Conservation (phyloP, 1,140 invertebrate genomes). For the Magallana ariakensis region DNA sequence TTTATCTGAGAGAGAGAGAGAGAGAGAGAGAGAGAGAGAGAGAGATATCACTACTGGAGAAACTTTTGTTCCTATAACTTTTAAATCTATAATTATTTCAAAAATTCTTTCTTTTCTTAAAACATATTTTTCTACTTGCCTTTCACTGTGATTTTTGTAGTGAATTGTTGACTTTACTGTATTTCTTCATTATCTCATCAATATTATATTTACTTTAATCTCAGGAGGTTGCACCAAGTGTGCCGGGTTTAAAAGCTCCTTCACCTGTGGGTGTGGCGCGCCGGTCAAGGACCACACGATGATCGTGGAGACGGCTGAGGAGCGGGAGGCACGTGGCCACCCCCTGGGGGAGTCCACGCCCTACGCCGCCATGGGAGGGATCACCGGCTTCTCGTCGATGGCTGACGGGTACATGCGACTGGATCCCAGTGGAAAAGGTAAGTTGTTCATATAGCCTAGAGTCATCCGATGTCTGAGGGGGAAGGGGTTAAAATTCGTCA, state of each 20-base stretch:
- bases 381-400: constrained; percentile 79
- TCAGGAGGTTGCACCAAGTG: constrained; percentile 75
- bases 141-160: neutral
- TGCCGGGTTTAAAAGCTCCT: constrained; percentile 76
- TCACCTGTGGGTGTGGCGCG: constrained; percentile 77
- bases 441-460: too few species aligned
- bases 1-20: too few species aligned
- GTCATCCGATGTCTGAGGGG: too few species aligned
- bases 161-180: neutral
- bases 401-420: constrained; percentile 78
- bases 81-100: too few species aligned
- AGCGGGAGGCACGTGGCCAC: constrained; percentile 76
- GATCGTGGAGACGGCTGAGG: constrained; percentile 78
- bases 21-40: too few species aligned
- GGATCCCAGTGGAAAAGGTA: constrained; percentile 79
- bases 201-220: neutral
- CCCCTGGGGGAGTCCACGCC: constrained; percentile 77
- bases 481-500: too few species aligned
- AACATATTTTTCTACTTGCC: neutral
- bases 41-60: neutral
- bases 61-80: neutral
- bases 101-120: neutral
- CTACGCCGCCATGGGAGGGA: constrained; percentile 79
- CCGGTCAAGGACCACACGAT: constrained; percentile 73
- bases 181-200: neutral